Conservation (phyloP, 2,888 invertebrate genomes). For the Phragmatobia fuliginosa region DNA sequence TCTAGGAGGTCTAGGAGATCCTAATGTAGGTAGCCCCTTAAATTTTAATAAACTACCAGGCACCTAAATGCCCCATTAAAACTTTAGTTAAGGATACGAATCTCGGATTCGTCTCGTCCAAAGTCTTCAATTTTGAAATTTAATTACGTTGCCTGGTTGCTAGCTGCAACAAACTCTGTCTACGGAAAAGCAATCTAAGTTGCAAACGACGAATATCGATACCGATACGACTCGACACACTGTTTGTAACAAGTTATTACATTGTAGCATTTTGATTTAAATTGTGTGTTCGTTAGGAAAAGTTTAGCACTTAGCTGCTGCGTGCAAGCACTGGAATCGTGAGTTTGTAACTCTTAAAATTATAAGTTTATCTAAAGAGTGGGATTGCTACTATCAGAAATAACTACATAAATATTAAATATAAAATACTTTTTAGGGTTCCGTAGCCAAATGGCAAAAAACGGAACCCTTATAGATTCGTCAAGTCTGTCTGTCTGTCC, state of each 20-base stretch:
- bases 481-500: too few relatives aligned
- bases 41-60: too few relatives aligned
- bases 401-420: too few relatives aligned
- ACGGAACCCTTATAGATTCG: too few relatives aligned
- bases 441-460: too few relatives aligned
- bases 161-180: neutral
- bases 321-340: neutral
- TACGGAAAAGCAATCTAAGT: conserved; percentile 7
- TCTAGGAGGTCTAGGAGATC: too few relatives aligned
- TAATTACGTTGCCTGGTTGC: conserved; percentile 10
- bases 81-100: too few relatives aligned
- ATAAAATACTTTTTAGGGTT: too few relatives aligned
- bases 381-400: neutral
- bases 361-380: neutral
- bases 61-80: too few relatives aligned
- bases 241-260: neutral
- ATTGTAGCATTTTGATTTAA: neutral
- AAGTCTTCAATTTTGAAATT: neutral
- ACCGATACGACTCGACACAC: neutral
- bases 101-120: neutral
- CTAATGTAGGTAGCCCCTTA: too few relatives aligned
- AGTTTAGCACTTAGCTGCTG: neutral
- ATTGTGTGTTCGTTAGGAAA: neutral
- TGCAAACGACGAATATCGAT: neutral
- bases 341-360: neutral